phyloP scores from a whole-genome alignment of 2,797 vertebrate species.

The Cynopterus sphinx region DNA sequence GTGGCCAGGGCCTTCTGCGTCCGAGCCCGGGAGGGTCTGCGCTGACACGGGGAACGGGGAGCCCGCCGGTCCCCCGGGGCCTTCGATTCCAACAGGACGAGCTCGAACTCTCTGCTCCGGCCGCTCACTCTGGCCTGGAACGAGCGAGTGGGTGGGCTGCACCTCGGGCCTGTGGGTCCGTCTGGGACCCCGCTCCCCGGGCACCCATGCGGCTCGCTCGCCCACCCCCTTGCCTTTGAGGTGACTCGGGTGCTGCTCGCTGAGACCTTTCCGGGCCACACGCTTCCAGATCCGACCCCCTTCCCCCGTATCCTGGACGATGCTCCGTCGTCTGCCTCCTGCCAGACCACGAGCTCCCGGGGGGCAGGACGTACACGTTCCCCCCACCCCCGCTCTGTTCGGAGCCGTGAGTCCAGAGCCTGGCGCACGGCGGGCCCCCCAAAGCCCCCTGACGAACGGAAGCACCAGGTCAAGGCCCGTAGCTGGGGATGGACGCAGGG shows the following conservation, averaged over 20 bases:
- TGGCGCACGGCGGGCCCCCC: neutral
- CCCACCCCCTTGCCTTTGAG: neutral
- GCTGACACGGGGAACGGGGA: neutral
- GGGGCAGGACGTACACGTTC: neutral
- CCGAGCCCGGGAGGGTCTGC: neutral
- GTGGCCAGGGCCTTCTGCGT: neutral
- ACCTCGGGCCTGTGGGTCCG: neutral
- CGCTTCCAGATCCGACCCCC: neutral
- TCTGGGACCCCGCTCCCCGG: too few relatives aligned
- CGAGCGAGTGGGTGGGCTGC: neutral
- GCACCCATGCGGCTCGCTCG: fast-evolving
- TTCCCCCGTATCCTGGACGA: neutral
- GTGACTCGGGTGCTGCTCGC: neutral
- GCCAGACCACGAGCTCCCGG: neutral
- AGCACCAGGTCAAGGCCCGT: neutral
- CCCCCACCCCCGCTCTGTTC: neutral
- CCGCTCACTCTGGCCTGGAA: neutral
- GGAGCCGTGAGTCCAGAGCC: neutral
- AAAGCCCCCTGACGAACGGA: neutral
- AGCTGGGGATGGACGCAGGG: neutral
- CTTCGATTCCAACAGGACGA: neutral
- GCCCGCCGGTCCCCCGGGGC: neutral
- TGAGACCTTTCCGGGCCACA: neutral
- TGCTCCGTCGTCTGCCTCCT: neutral
- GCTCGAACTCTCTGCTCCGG: neutral